Base-by-base conservation (phyloP, 1,140 invertebrate genomes). In the Parapsyche elsis region DNA sequence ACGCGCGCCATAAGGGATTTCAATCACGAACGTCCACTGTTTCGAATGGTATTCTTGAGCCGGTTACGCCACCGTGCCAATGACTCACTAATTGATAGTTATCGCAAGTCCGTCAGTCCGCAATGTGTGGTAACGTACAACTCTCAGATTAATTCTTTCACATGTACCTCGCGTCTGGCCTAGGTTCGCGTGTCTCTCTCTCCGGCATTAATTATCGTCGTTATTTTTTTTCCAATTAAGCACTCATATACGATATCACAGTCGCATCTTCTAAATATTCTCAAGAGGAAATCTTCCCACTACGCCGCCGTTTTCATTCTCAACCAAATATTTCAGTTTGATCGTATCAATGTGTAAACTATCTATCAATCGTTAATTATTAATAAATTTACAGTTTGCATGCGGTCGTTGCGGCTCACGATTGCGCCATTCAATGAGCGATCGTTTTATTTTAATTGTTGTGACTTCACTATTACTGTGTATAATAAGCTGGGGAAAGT, bases 81-180 rank as follows among this genome's bases (percentile, higher is more conserved):
- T 73, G 71, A 73, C 71, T 73, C 71, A 73, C 71, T 73, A 73
- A 73, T 73, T 73, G 45, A 73, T 73, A 73, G 71, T 73, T 73
- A 73, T 73, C 26, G 45, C 71, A 2, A 12, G 24, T 26, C 2
- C 44, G 38, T 49, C n/a, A 26, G 45, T 49, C 16, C 9, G 38
- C 24, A 73, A n/a, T 73, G 44, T 73, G 71, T 46, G 16, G 71
- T 73, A 46, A 73, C 44, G 44, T 49, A 45, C 21, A 49, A 19
- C 45, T 73, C 71, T 16, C 71, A 73, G 19, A 67, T 67, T 67
- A 67, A 67, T 67, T 67, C 64, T 67, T 67, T 67, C 64, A 23
- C 64, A 23, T 67, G 64, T 53, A 24, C 21, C 24, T 67, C 64
- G 2, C 16, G 24, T 67, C 64, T 67, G 10, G 23, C n/a, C 23